Percentiles rank a stretch among this genome's conserved stretches.
Evolutionary conservation across 2,797 vertebrate genomes (phyloP).

Genomic region (Columba guinea): DNA sequence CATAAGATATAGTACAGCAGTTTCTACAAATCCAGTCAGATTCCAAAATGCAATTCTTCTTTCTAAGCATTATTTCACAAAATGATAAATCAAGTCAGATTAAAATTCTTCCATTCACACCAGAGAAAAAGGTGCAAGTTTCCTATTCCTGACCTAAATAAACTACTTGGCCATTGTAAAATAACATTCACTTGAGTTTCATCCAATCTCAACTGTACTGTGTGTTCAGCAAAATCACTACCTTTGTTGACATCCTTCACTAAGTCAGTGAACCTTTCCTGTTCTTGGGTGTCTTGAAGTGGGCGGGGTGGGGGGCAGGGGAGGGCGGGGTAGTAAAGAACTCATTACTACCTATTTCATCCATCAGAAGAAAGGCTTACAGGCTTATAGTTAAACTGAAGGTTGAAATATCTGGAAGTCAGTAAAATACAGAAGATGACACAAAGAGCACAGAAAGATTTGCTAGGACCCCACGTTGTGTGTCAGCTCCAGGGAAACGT

Average conservation of each 20-base stretch:
- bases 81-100: neutral
- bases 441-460: neutral
- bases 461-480: neutral
- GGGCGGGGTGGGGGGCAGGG: no score
- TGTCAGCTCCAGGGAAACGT: neutral
- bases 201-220: neutral
- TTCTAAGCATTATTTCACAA: neutral
- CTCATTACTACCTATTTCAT: accelerated
- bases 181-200: neutral
- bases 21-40: neutral
- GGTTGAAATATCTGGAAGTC: neutral
- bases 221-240: neutral
- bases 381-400: neutral
- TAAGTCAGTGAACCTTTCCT: neutral
- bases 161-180: neutral
- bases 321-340: neutral
- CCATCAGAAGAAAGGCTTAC: neutral
- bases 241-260: neutral
- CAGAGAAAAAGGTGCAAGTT: neutral
- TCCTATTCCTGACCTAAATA: neutral
- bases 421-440: neutral
- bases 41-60: neutral
- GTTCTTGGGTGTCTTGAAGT: neutral
- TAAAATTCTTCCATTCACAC: neutral
- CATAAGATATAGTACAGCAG: neutral